Percentiles rank a stretch among this genome's conserved stretches.
These are phyloP conservation scores for Heterodera carotae DNA, from an alignment of 1,140 invertebrate species.

Conservation along the genomic window DNA sequence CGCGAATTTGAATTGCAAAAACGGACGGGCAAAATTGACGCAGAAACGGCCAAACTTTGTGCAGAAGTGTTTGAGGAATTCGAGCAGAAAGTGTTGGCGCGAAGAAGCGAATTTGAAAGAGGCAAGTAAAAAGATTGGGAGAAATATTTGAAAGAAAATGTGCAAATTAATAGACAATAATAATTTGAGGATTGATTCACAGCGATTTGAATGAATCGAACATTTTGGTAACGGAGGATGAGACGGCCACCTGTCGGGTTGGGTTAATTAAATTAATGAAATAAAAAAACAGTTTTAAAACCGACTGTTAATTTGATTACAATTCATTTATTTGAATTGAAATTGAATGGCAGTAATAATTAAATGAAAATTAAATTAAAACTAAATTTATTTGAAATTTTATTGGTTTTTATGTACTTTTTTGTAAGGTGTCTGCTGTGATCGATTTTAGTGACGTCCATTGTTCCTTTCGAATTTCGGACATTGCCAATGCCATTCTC, in stretches of 20 bases:
- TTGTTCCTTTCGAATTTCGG: not conserved
- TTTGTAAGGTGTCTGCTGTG: not conserved
- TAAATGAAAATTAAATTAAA: too few relatives aligned
- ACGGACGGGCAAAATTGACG: not conserved
- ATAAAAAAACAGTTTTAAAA: too few relatives aligned
- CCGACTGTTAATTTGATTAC: too few relatives aligned
- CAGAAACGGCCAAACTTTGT: not conserved
- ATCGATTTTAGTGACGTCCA: constrained; percentile 3
- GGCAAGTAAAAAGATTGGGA: not conserved
- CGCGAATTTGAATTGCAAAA: constrained; percentile 13
- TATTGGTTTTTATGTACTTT: not conserved
- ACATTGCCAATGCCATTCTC: constrained; percentile 8
- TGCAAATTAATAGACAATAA: not conserved
- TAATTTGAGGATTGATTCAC: not conserved
- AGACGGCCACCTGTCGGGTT: not conserved
- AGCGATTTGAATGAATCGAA: constrained; percentile 12
- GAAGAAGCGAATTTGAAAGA: not conserved
- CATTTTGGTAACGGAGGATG: not conserved
- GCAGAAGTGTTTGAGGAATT: constrained; percentile 4
- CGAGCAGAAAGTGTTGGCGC: not conserved
- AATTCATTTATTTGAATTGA: too few relatives aligned
- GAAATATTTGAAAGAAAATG: too few relatives aligned
- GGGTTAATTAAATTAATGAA: not conserved
- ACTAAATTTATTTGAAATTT: not conserved
- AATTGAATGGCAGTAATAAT: too few relatives aligned